Percentiles rank a stretch among this genome's conserved stretches.
Conservation (phyloP, 2,888 invertebrate genomes). For the Sericinus montela region DNA sequence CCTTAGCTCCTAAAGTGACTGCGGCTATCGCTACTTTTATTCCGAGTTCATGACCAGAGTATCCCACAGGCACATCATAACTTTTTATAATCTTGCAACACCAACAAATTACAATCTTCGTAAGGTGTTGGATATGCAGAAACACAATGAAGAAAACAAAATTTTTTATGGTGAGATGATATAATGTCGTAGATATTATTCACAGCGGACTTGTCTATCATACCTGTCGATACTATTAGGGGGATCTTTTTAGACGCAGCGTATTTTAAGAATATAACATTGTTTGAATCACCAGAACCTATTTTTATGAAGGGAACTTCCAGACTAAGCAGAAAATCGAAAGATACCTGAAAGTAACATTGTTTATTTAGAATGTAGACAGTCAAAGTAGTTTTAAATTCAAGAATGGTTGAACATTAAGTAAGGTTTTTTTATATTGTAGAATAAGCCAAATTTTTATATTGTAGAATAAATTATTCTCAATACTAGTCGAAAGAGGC, state of each 20-base stretch:
- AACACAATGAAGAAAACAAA: slow-evolving; percentile 87
- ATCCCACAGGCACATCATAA: slow-evolving; percentile 85
- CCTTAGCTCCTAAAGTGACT: slow-evolving; percentile 87
- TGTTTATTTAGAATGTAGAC: no score
- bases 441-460: no score
- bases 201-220: slow-evolving; percentile 84
- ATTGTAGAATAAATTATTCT: no score
- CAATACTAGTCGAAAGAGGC: no score
- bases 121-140: slow-evolving; percentile 88
- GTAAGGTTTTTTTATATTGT: no score
- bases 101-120: slow-evolving; percentile 82
- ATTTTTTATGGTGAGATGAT: slow-evolving; percentile 78
- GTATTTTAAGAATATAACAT: slow-evolving; percentile 82
- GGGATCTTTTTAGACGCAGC: slow-evolving; percentile 83
- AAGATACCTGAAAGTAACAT: slow-evolving; percentile 77
- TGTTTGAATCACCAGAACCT: slow-evolving; percentile 91
- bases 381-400: no score
- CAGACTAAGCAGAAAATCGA: slow-evolving; percentile 81
- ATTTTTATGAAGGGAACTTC: slow-evolving; percentile 90
- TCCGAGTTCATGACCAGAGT: slow-evolving; percentile 90
- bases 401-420: no score
- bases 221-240: slow-evolving; percentile 88
- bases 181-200: slow-evolving; percentile 81
- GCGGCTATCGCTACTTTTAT: slow-evolving; percentile 83
- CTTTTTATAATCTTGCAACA: slow-evolving; percentile 81